Evolutionary conservation across 2,113 vertebrate species (phyloP).

Genomic region (Hemiscyllium ocellatum): DNA sequence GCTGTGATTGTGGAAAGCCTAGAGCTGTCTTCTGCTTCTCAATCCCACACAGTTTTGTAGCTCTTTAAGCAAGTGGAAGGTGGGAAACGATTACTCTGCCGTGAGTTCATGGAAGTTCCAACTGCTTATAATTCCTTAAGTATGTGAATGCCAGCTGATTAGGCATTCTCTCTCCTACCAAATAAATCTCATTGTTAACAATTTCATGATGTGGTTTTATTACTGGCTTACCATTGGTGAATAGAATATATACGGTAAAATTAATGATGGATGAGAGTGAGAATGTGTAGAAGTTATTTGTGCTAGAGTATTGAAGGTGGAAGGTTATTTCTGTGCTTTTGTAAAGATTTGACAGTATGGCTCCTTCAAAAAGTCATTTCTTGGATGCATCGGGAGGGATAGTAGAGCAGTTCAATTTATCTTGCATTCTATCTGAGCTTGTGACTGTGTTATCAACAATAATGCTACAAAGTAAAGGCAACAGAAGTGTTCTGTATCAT

Average conservation of each 20-base stretch:
- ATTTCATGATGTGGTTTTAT: neutral
- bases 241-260: neutral
- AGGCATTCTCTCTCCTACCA: neutral
- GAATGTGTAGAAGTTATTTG: neutral
- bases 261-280: neutral
- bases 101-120: neutral
- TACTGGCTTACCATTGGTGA: neutral
- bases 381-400: neutral
- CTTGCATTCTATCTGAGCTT: neutral
- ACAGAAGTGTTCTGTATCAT: neutral
- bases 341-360: neutral
- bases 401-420: neutral
- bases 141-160: neutral
- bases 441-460: neutral
- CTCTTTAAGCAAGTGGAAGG: neutral
- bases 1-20: neutral
- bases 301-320: neutral
- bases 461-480: neutral
- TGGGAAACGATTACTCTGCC: neutral
- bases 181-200: neutral
- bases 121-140: neutral
- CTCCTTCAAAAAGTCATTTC: neutral
- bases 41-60: neutral
- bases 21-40: neutral
- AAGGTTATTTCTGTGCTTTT: neutral